Evolutionary conservation across 2,113 vertebrate species (phyloP).

Genomic region (Vombatus ursinus): DNA sequence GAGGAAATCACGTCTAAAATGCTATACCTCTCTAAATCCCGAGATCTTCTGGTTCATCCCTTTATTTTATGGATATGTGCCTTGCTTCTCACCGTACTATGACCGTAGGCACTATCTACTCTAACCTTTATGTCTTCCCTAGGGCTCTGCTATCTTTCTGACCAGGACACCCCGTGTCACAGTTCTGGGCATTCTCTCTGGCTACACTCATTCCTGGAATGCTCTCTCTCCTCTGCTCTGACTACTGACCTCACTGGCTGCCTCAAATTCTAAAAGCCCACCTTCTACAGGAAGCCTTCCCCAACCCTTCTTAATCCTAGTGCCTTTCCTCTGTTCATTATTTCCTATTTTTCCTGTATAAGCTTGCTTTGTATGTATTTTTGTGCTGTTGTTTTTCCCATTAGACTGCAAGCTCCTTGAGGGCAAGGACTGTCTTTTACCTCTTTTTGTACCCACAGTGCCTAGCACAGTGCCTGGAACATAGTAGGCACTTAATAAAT

Average conservation of each 20-base stretch:
- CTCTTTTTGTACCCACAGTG: not conserved
- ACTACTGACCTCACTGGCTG: not conserved
- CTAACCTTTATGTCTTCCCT: not conserved
- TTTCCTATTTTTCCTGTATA: not conserved
- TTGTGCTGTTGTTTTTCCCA: not conserved
- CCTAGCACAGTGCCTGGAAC: not conserved
- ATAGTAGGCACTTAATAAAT: not conserved
- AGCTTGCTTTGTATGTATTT: not conserved
- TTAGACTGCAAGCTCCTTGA: not conserved
- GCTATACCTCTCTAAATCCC: not conserved
- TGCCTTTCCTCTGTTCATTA: not conserved
- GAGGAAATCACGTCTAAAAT: not conserved
- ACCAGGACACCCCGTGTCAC: not conserved
- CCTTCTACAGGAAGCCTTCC: not conserved
- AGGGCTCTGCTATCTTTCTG: not conserved
- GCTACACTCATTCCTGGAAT: not conserved
- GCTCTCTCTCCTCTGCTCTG: not conserved
- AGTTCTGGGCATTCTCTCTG: not conserved
- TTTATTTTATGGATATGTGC: not conserved
- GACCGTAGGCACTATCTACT: not conserved
- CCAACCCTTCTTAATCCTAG: not conserved
- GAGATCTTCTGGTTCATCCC: not conserved
- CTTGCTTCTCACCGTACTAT: not conserved
- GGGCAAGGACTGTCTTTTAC: not conserved
- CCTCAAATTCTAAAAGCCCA: not conserved